Percentiles rank a stretch among this genome's conserved stretches.
These are phyloP conservation scores for Psittacula derbiana DNA, from an alignment of 2,797 vertebrate genomes.

Conservation along the genomic window DNA sequence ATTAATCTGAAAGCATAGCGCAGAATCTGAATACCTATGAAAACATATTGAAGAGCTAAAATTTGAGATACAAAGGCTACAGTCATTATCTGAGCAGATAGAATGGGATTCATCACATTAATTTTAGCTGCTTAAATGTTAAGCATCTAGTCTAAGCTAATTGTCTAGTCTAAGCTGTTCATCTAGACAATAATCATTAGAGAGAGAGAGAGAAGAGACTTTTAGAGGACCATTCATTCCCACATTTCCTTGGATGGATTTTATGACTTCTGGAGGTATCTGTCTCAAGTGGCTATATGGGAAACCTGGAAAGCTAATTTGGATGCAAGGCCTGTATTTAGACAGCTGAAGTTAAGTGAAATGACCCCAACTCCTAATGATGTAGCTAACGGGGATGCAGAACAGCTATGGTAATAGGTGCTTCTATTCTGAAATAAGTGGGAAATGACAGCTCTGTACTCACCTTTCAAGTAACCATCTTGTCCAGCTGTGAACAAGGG, in stretches of 20 bases:
- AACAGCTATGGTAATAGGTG: not conserved
- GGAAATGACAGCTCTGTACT: not conserved
- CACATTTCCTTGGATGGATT: not conserved
- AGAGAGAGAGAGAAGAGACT: not conserved
- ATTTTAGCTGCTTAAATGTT: slow-evolving; percentile 63
- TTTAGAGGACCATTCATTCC: slow-evolving; percentile 10
- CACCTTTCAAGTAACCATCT: not conserved
- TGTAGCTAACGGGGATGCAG: not conserved
- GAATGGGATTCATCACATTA: slow-evolving; percentile 30
- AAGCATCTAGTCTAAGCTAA: slow-evolving; percentile 61
- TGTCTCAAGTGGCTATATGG: not conserved
- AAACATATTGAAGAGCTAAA: slow-evolving; percentile 54
- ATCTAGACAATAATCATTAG: slow-evolving; percentile 44
- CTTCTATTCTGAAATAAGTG: not conserved
- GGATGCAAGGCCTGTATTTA: not conserved
- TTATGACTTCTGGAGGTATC: not conserved
- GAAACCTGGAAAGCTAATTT: not conserved
- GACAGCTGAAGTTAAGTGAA: not conserved
- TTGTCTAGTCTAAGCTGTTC: slow-evolving; percentile 40
- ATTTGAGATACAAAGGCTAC: slow-evolving; percentile 51
- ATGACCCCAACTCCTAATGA: not conserved
- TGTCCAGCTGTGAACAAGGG: not conserved
- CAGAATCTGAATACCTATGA: slow-evolving; percentile 24
- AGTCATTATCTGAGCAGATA: slow-evolving; percentile 20
- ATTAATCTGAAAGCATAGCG: not conserved